phyloP scores from a whole-genome alignment of 2,113 vertebrate genomes.

The Rhagologus leucostigma region DNA sequence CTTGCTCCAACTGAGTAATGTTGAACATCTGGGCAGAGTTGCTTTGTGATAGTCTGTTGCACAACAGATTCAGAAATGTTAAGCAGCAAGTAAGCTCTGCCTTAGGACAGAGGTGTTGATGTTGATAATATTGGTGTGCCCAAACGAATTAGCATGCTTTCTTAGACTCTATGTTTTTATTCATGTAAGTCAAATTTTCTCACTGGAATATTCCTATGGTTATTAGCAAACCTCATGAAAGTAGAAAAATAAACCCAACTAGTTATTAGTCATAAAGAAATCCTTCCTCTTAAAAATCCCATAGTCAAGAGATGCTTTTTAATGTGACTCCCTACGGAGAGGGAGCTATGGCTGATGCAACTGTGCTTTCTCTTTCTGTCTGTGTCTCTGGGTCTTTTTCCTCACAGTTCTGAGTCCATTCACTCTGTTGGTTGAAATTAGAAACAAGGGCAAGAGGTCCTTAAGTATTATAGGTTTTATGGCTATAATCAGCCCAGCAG shows the following conservation, averaged over 20 bases:
- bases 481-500: neutral
- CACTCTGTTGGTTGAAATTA: neutral
- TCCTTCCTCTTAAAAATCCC: neutral
- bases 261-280: neutral
- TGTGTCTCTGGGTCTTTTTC: neutral
- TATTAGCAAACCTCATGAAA: neutral
- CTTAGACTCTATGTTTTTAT: neutral
- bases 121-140: neutral
- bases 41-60: neutral
- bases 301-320: neutral
- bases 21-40: neutral
- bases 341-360: accelerated
- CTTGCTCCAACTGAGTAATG: neutral
- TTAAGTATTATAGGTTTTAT: neutral
- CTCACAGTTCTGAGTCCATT: neutral
- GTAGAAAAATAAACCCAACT: neutral
- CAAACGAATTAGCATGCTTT: neutral
- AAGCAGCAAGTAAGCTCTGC: neutral
- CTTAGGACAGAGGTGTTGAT: neutral
- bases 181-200: neutral
- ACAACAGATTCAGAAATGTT: neutral
- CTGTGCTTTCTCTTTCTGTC: neutral
- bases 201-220: neutral
- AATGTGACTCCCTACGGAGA: neutral
- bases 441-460: neutral